phyloP scores from a whole-genome alignment of 1,140 invertebrate genomes.

The Lutraria rhynchaena region DNA sequence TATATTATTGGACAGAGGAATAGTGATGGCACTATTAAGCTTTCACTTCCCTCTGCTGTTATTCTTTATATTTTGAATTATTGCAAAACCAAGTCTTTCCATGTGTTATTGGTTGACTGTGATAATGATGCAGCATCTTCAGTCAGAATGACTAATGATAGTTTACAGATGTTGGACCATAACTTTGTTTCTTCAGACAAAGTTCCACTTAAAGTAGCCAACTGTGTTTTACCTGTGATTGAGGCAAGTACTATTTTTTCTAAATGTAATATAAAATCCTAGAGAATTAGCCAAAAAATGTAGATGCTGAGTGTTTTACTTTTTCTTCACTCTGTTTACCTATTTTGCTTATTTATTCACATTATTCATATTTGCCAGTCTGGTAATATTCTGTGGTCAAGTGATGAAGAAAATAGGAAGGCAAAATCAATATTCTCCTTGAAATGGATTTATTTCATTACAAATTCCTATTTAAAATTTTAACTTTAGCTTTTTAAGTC shows the following conservation, averaged over 20 bases:
- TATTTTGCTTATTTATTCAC: too few relatives aligned
- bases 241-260: conserved; percentile 14
- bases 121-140: not conserved
- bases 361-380: too few relatives aligned
- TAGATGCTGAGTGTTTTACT: too few relatives aligned
- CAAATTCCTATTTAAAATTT: too few relatives aligned
- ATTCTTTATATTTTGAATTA: conserved; percentile 70
- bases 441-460: too few relatives aligned
- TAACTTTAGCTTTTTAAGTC: too few relatives aligned
- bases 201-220: conserved; percentile 50
- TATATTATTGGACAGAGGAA: conserved; percentile 56
- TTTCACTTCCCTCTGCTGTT: conserved; percentile 70
- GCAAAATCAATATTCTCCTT: too few relatives aligned
- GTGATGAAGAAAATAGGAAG: too few relatives aligned
- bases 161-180: not conserved
- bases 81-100: conserved; percentile 63
- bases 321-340: too few relatives aligned
- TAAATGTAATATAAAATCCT: too few relatives aligned
- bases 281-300: too few relatives aligned
- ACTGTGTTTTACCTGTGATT: conserved; percentile 66
- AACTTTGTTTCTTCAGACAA: conserved; percentile 4
- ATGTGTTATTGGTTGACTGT: conserved; percentile 62
- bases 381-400: too few relatives aligned
- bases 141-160: not conserved
- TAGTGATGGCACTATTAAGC: conserved; percentile 33